Evolutionary conservation across 2,113 vertebrate genomes (phyloP).

Genomic region (Formicarius rufipectus): DNA sequence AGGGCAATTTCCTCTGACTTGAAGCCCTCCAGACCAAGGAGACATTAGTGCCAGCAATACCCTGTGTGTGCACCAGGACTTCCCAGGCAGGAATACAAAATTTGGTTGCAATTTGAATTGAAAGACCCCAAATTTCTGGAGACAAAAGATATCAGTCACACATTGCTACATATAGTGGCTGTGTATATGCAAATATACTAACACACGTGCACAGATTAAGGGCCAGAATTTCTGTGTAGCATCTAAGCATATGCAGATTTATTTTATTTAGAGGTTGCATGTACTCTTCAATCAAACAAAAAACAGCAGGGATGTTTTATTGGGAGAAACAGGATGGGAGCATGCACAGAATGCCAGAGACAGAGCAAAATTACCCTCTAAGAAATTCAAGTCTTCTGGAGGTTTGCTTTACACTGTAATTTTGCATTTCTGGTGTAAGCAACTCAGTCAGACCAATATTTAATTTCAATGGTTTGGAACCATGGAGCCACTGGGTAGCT

Average conservation of each 20-base stretch:
- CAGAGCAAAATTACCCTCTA: neutral
- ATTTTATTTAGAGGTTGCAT: neutral
- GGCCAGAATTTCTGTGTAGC: neutral
- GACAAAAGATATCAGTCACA: neutral
- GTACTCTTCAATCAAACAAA: neutral
- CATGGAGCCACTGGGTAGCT: neutral
- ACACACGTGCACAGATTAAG: neutral
- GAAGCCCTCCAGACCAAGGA: neutral
- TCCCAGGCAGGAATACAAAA: neutral
- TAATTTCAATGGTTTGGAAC: neutral
- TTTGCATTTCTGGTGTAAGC: conserved; percentile 35
- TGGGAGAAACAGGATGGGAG: neutral
- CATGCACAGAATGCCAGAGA: neutral
- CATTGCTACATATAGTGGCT: neutral
- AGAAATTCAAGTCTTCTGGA: neutral
- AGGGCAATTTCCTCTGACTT: neutral
- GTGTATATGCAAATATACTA: neutral
- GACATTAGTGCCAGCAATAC: neutral
- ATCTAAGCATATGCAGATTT: neutral
- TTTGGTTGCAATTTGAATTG: neutral
- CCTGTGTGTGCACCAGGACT: neutral
- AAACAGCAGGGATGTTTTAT: neutral
- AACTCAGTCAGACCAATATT: neutral
- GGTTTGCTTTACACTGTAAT: conserved; percentile 46
- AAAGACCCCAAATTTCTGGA: neutral